Percentiles rank a stretch among this genome's conserved stretches.
Conservation (phyloP, 2,797 vertebrate genomes). For the Thamnophis elegans region DNA sequence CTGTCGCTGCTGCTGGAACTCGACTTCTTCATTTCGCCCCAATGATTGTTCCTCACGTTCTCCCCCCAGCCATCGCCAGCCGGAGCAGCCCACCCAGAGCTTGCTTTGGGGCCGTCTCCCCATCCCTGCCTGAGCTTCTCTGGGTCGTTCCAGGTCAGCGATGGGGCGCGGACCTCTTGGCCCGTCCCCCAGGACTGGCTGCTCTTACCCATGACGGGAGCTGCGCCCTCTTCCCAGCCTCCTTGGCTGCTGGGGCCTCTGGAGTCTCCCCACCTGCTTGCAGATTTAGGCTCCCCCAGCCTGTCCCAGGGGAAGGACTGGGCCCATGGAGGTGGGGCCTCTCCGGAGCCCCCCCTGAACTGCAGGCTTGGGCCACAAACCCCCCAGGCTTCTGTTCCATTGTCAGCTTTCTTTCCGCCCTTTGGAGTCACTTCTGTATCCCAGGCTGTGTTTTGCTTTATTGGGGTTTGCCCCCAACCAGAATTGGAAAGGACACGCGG, state of each 20-base stretch:
- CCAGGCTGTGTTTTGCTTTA: conserved; percentile 96
- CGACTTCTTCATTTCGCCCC: conserved; percentile 87
- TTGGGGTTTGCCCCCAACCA: conserved; percentile 96
- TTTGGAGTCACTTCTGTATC: conserved; percentile 79
- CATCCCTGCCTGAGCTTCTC: conserved; percentile 89
- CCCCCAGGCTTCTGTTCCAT: conserved; percentile 85
- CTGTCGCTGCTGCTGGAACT: conserved; percentile 88
- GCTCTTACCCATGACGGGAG: conserved; percentile 81
- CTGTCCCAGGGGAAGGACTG: conserved; percentile 81
- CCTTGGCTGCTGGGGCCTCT: conserved; percentile 83
- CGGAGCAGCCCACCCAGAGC: conserved; percentile 75
- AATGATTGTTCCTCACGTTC: conserved; percentile 82
- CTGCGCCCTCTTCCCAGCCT: conserved; percentile 86
- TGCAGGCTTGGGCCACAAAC: conserved; percentile 81
- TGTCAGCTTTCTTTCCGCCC: conserved; percentile 83
- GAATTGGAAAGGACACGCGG: conserved; percentile 95
- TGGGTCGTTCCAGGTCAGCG: conserved; percentile 80
- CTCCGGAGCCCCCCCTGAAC: conserved; percentile 84
- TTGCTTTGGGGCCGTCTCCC: conserved; percentile 72
- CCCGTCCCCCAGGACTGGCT: conserved; percentile 83
- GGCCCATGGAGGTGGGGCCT: conserved; percentile 78
- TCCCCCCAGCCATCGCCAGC: conserved; percentile 83
- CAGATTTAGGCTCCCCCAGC: conserved; percentile 86
- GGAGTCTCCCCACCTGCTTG: conserved; percentile 87
- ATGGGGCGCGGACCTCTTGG: conserved; percentile 85